phyloP scores from a whole-genome alignment of 2,797 vertebrate species.

The Falco concolor region DNA sequence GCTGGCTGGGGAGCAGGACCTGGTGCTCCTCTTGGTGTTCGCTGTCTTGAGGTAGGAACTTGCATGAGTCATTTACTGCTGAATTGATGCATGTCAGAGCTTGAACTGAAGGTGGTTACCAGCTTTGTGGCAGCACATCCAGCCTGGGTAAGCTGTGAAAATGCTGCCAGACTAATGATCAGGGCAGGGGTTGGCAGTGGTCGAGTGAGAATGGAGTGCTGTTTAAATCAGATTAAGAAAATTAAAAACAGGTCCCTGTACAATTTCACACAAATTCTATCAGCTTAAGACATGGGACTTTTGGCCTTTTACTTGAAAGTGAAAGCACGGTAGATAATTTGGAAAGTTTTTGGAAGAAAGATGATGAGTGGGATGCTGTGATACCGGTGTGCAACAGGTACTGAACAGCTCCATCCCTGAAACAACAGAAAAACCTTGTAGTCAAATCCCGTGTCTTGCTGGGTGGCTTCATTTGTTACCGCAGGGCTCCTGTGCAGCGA shows the following conservation, averaged over 20 bases:
- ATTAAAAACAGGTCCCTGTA: background rate
- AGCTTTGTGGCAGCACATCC: background rate
- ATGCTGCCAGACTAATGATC: background rate
- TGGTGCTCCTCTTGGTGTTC: background rate
- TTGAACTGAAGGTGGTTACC: background rate
- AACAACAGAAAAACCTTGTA: background rate
- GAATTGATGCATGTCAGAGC: background rate
- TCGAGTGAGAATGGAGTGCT: background rate
- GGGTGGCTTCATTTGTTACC: background rate
- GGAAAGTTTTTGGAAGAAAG: background rate
- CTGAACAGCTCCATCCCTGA: background rate
- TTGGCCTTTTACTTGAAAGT: background rate
- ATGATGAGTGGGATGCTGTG: background rate
- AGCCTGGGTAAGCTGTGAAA: background rate
- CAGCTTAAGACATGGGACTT: background rate
- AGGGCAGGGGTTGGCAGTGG: background rate
- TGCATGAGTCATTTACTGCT: background rate
- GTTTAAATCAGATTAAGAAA: background rate
- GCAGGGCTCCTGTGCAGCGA: background rate
- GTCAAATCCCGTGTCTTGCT: background rate
- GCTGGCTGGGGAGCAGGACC: background rate
- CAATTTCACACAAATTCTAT: background rate
- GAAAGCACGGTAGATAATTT: background rate
- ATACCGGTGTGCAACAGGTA: background rate
- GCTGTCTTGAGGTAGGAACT: background rate